Percentiles rank a stretch among this genome's conserved stretches.
Conservation (phyloP, 1,140 invertebrate species). For the Archivesica marissinica region DNA sequence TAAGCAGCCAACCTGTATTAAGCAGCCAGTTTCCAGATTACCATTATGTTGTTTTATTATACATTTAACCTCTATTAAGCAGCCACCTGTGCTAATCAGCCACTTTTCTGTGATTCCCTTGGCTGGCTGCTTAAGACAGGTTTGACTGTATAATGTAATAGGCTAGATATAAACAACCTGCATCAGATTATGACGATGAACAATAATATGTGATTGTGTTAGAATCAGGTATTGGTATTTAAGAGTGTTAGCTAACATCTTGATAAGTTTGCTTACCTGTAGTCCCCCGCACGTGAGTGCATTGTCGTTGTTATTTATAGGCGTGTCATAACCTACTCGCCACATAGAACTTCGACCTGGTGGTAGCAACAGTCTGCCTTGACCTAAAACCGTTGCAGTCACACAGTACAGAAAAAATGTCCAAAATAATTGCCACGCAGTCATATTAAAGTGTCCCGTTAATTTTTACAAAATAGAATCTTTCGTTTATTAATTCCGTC, state of each 20-base stretch:
- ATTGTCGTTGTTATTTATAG: conserved; percentile 62
- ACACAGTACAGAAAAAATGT: conserved; percentile 1
- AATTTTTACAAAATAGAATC: too few species aligned
- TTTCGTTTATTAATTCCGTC: too few species aligned
- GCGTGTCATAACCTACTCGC: conserved; percentile 64
- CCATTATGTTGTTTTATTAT: too few species aligned
- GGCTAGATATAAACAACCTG: background rate
- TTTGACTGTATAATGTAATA: background rate
- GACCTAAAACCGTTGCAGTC: conserved; percentile 65
- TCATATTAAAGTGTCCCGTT: background rate
- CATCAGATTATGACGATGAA: background rate
- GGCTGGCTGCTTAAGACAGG: background rate
- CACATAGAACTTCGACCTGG: conserved; percentile 74
- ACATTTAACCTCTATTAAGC: too few species aligned
- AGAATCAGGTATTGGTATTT: background rate
- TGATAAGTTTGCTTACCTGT: conserved; percentile 11
- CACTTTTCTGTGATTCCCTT: background rate
- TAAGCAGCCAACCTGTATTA: too few species aligned
- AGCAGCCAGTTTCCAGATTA: too few species aligned
- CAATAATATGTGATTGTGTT: background rate
- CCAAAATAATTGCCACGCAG: background rate
- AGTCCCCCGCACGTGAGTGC: conserved; percentile 35
- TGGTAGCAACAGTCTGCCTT: conserved; percentile 75
- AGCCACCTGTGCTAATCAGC: too few species aligned
- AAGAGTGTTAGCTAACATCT: background rate